Base-by-base conservation (phyloP, 2,113 vertebrate species). In the Burhinus bistriatus region DNA sequence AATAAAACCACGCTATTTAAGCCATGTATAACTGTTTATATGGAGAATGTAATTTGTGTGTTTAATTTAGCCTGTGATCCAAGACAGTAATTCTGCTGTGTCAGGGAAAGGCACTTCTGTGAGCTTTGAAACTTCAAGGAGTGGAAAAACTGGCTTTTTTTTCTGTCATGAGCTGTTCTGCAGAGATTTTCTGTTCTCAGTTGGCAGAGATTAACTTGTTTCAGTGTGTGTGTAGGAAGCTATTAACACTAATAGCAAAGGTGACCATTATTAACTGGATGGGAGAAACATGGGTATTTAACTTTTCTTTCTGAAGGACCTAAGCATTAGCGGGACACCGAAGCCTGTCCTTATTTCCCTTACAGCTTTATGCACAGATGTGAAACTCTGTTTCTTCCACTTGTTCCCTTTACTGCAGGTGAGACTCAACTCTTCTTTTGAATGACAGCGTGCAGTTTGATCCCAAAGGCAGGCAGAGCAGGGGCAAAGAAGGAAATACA, bases 61-160 rank as follows among this genome's bases (percentile, higher is more conserved):
- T 87, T 95, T 96, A 88, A 76, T 95, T 96, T 97, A 98, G 94
- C 83, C 65, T 59, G 65, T 91, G 93, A 97, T 96, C 87, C 76
- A 94, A 96, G 94, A n/a, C 52, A 83, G 19, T 78, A 83, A 62
- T 86, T 97, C 88, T 93, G 69, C 92, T 95, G 83, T 87, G 92
- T 95, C 94, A 96, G 87, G 78, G 78, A 66, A 87, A 59, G 87
- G 55, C 55, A 61, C 32, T 95, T 88, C 66, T 87, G 36, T 89
- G 66, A 85, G 89, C 72, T 83, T 57, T 89, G 78, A 85, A 79
- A 87, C 78, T 94, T 87, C 8, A 10, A 93, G 92, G 61, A 92
- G 76, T 87, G 80, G 91, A 57, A 95, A 93, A 87, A 70, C 34
- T 61, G 62, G 23, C 62, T 11, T 61, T 89, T 83, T 64, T 38